Conservation (phyloP, 2,888 invertebrate genomes). For the Meiosimyza decipiens region DNA sequence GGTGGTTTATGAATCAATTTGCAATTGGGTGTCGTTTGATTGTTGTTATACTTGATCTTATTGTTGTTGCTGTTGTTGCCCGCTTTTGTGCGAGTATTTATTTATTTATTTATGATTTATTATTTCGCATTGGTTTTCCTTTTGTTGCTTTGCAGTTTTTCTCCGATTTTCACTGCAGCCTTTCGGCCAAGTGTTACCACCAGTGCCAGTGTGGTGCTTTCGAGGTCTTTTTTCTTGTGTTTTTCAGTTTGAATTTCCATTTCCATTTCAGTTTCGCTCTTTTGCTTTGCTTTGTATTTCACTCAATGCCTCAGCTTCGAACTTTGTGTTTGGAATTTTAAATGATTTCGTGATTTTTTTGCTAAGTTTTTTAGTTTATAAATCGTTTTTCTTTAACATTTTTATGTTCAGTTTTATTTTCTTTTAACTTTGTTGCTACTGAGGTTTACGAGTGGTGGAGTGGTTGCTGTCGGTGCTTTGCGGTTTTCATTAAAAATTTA, state of each 20-base stretch:
- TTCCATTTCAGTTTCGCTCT: background rate
- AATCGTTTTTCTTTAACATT: background rate
- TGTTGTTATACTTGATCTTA: background rate
- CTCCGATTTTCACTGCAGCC: background rate
- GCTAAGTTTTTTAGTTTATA: conserved; percentile 1
- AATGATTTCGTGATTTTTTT: conserved; percentile 48
- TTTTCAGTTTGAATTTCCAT: conserved; percentile 3
- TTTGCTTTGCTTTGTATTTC: conserved; percentile 14
- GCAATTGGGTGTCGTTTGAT: conserved; percentile 14
- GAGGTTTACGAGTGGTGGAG: background rate
- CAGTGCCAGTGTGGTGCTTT: too few species aligned
- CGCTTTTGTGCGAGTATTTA: background rate
- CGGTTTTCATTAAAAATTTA: conserved; percentile 19
- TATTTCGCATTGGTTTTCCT: background rate
- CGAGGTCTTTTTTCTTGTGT: too few species aligned
- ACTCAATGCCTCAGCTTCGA: conserved; percentile 24
- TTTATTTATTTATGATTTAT: conserved; percentile 1
- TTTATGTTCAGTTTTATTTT: background rate
- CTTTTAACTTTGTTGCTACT: background rate
- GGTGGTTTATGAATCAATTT: conserved; percentile 28
- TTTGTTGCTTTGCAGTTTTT: background rate
- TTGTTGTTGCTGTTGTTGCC: conserved; percentile 8
- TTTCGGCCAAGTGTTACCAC: too few species aligned
- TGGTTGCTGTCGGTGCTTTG: conserved; percentile 5
- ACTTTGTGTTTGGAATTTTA: conserved; percentile 49